Evolutionary conservation across 2,888 invertebrate genomes (phyloP), one percentile per base, ranked within the genome.

Genomic region (Andricus quercusramuli): DNA sequence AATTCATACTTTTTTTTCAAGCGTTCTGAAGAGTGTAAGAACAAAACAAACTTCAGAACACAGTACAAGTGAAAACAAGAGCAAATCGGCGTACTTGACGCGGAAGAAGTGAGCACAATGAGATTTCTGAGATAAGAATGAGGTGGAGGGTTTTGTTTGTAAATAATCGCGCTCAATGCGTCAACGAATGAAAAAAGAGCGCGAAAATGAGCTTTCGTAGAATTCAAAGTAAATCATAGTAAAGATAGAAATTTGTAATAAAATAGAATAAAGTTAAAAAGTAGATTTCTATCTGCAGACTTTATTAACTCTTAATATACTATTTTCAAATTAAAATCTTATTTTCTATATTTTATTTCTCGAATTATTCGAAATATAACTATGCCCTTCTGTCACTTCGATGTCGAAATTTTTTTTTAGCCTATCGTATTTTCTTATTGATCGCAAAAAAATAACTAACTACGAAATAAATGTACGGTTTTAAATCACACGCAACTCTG

Each of bases 11-110:
- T 8, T 22, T n/a, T n/a, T 47, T 51, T 37, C 11, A n/a, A 51
- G 32, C n/a, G 13, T 56, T 15, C 2, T 37, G 32, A 74, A 20
- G 56, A 51, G 11, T 25, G 47, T 25, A 32, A 32, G 13, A 32
- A 70, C 20, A 70, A 74, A 37, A 74, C 20, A 56, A 74, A n/a
- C 56, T 32, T 51, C n/a, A 74, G 37, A 59, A 56, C 56, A 51
- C 15, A 37, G 56, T 37, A 74, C n/a, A 37, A 74, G 56, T 9
- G 32, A 59, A 74, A 74, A 74, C 77, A 62, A 59, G 80, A 83
- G 79, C 37, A 68, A 82, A 80, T 83, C 81, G 83, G 79, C 82
- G 80, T 80, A 83, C 82, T 84, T 83, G 84, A 83, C 84, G 84
- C 83, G 82, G 82, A 82, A 80, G 65, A 64, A 64, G 62, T 65